Conservation (phyloP, 35 echinoderm and acorn worm species). For the Apostichopus japonicus region DNA sequence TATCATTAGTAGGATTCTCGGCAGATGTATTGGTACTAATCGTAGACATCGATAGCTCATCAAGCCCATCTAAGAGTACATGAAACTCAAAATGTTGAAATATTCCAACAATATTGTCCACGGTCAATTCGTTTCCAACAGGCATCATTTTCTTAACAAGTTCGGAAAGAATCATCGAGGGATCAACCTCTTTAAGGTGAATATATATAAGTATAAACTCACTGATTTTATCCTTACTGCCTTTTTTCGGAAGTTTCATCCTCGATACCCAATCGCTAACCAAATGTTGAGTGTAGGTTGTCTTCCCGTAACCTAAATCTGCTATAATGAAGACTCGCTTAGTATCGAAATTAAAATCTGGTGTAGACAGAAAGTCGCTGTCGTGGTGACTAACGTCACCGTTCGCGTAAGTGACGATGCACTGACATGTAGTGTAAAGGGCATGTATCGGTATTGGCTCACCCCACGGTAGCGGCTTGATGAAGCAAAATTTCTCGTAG, state of each 20-base stretch:
- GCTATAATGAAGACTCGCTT: slow-evolving; percentile 3
- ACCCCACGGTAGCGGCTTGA: slow-evolving; percentile 18
- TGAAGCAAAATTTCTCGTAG: slow-evolving; percentile 1
- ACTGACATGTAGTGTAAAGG: background rate
- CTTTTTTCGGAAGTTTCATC: background rate
- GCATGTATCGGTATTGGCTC: slow-evolving; percentile 20
- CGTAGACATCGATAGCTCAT: slow-evolving; percentile 12
- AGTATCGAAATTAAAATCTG: background rate
- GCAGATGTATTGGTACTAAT: background rate
- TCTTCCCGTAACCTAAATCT: slow-evolving; percentile 31
- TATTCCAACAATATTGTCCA: background rate
- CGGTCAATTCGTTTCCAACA: background rate
- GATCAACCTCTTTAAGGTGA: slow-evolving; percentile 14
- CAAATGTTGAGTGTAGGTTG: slow-evolving; percentile 1
- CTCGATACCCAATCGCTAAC: background rate
- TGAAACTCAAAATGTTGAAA: background rate
- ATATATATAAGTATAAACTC: background rate
- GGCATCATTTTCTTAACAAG: background rate
- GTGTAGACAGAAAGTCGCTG: background rate
- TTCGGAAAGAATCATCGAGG: background rate
- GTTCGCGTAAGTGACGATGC: background rate
- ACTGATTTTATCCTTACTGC: background rate
- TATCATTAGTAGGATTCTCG: background rate
- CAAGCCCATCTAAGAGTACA: background rate
- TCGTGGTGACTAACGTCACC: too few relatives aligned